Evolutionary conservation across 1,140 invertebrate genomes (phyloP).

Genomic region (Cephus cinctus): DNA sequence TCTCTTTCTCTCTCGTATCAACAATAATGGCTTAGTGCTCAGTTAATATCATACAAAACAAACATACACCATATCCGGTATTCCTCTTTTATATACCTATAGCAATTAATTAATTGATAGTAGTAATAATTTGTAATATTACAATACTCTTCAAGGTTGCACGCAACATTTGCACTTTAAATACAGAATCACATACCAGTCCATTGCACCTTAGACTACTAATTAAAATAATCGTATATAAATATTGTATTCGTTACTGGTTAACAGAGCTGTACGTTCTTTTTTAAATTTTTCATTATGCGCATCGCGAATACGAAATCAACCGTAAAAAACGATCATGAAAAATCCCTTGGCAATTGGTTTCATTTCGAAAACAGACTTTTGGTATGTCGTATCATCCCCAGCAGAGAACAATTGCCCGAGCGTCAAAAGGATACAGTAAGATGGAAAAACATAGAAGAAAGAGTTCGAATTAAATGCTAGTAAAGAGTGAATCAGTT

Average conservation of each 20-base stretch:
- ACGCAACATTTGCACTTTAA: slow-evolving; percentile 50
- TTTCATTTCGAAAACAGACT: slow-evolving; percentile 1
- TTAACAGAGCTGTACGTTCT: slow-evolving; percentile 2
- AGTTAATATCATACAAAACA: slow-evolving; percentile 33
- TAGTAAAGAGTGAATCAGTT: too few species aligned
- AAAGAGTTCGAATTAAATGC: too few species aligned
- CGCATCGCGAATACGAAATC: too few species aligned
- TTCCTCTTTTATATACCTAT: slow-evolving; percentile 27
- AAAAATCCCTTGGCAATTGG: slow-evolving; percentile 13
- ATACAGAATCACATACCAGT: slow-evolving; percentile 53
- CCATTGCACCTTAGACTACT: slow-evolving; percentile 35
- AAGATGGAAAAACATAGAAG: too few species aligned
- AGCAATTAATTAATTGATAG: slow-evolving; percentile 41
- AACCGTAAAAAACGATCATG: too few species aligned
- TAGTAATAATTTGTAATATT: slow-evolving; percentile 43
- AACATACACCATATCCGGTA: slow-evolving; percentile 14
- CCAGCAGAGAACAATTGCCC: too few species aligned
- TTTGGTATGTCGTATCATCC: too few species aligned
- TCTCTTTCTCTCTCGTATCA: slow-evolving; percentile 11
- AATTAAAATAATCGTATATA: slow-evolving; percentile 28
- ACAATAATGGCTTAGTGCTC: slow-evolving; percentile 21
- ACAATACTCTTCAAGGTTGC: slow-evolving; percentile 48
- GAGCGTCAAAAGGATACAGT: too few species aligned
- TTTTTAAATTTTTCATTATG: too few species aligned
- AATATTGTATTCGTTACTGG: slow-evolving; percentile 29